These are phyloP conservation scores for Cabera pusaria DNA, from an alignment of 2,888 invertebrate genomes.

Conservation along the genomic window DNA sequence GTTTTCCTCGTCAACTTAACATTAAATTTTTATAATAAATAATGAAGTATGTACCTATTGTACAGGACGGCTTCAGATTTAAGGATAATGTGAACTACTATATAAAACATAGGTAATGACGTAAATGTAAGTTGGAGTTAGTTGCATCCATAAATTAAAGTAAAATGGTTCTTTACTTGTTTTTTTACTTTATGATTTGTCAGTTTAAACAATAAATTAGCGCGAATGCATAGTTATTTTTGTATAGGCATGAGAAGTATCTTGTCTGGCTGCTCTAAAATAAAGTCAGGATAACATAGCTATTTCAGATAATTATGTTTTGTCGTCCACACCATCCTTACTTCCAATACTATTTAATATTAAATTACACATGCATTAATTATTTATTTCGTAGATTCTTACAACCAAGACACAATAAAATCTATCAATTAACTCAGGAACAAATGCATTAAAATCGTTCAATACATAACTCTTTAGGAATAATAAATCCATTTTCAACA, in stretches of 20 bases:
- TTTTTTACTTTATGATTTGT: no score
- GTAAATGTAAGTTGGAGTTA: no score
- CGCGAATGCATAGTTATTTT: constrained; percentile 1
- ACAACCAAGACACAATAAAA: constrained; percentile 73
- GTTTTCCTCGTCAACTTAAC: constrained; percentile 70
- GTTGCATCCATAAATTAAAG: no score
- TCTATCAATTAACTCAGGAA: constrained; percentile 82
- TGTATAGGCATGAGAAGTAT: no score
- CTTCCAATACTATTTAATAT: constrained; percentile 56
- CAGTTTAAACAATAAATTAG: constrained; percentile 18
- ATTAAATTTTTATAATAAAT: constrained; percentile 77
- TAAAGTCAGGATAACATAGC: no score
- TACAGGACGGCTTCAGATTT: constrained; percentile 67
- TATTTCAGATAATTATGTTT: no score
- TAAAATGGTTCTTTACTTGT: no score
- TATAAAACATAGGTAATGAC: no score
- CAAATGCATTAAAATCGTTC: constrained; percentile 82
- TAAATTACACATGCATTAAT: constrained; percentile 71
- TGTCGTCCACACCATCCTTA: constrained; percentile 19
- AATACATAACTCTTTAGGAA: constrained; percentile 52
- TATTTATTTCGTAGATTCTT: constrained; percentile 38
- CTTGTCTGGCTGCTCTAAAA: no score
- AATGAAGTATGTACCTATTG: constrained; percentile 64
- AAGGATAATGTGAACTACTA: constrained; percentile 62
- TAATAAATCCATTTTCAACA: constrained; percentile 67